A percentile compares a stretch with the other conserved stretches of the same genome.
Conservation (phyloP, 2,888 invertebrate species). For the Sabellastarte sp. region DNA sequence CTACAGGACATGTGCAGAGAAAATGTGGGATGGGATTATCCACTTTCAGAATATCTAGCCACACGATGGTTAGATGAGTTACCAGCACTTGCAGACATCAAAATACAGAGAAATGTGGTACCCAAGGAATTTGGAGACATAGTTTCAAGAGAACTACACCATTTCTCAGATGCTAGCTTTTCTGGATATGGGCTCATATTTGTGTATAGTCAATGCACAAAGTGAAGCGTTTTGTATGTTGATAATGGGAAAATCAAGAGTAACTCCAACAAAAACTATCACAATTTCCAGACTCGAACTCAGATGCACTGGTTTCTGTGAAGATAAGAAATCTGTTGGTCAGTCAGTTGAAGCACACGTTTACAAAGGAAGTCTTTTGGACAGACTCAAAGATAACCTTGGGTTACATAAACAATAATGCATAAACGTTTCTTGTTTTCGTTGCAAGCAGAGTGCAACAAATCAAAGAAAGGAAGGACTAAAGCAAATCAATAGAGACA, state of each 20-base stretch:
- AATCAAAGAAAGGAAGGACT: too few species aligned
- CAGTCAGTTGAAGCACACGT: slow-evolving; percentile 7
- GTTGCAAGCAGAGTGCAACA: slow-evolving; percentile 32
- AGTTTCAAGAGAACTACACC: slow-evolving; percentile 5
- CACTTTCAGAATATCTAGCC: slow-evolving; percentile 22
- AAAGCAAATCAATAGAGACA: too few species aligned
- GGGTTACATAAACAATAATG: slow-evolving; percentile 15
- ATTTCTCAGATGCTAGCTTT: slow-evolving; percentile 7
- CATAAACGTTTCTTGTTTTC: slow-evolving; percentile 32
- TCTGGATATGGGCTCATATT: slow-evolving; percentile 11
- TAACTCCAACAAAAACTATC: background rate
- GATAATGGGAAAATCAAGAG: slow-evolving; percentile 8
- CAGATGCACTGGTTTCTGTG: slow-evolving; percentile 4
- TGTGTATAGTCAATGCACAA: too few species aligned
- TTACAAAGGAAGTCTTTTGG: slow-evolving; percentile 13
- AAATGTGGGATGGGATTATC: slow-evolving; percentile 29
- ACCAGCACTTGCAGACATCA: too few species aligned
- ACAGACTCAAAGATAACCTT: slow-evolving; percentile 9
- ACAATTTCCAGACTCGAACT: slow-evolving; percentile 14
- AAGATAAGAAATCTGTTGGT: background rate
- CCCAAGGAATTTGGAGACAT: too few species aligned
- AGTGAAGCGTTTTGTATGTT: too few species aligned
- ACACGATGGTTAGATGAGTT: slow-evolving; percentile 27
- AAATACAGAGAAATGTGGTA: background rate
- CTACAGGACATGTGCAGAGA: slow-evolving; percentile 29